Evolutionary conservation across 2,113 vertebrate species (phyloP), one percentile per base, ranked within the genome.

Genomic region (Tragelaphus scriptus): DNA sequence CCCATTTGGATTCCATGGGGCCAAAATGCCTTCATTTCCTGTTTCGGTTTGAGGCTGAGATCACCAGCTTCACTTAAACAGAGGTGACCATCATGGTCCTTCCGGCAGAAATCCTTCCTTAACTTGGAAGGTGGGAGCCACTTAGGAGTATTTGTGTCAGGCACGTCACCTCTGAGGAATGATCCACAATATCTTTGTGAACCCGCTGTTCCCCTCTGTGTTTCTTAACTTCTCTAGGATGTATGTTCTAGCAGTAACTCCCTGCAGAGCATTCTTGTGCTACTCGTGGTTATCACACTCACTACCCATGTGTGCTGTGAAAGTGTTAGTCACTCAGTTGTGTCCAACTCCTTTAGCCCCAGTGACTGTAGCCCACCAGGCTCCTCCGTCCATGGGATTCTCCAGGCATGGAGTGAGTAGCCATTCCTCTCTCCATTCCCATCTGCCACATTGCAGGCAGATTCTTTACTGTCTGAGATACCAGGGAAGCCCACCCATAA

Each of bases 181-280:
- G 15, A 81, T 26, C 36, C 19, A 1, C 40, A 40, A 8, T 36
- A 40, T 47, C 53, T 65, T 75, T 14, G 21, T 19, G 63, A 44
- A 36, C 2, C 3, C 19, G 19, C 51, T 2, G 3, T 7, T 19
- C 61, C 51, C 19, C 2, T 0, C n/a, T 15, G 0, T 7, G 3
- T 21, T 47, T 75, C 32, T n/a, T 30, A 59, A 23, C 85, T 77
- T 86, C 49, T 47, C 49, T 15, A 11, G 28, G 32, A 12, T 14
- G 25, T 16, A 36, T 21, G 7, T 23, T 47, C 63, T 3, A 12
- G 25, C 44, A 16, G 5, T 14, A 16, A 55, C 58, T 49, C 25
- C 2, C 30, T 51, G 44, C 14, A 15, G 16, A 86, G 15, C 32
- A 53, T n/a, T 58, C 51, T 0, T 14, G 61, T 17, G 5, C 21